These are phyloP conservation scores for Luffia ferchaultella DNA, from an alignment of 2,888 invertebrate species.

Conservation along the genomic window DNA sequence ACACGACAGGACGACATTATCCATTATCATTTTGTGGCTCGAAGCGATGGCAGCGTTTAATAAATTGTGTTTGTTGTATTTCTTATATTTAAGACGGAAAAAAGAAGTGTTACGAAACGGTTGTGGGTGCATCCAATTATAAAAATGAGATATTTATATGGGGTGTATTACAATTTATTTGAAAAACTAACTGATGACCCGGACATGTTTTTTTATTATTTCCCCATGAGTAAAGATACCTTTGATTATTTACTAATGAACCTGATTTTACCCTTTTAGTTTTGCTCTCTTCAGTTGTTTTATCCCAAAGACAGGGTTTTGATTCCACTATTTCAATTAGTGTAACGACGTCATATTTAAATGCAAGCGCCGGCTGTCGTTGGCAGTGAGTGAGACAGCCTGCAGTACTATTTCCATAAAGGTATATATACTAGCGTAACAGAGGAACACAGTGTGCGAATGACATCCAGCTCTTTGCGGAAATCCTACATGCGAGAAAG, in stretches of 20 bases:
- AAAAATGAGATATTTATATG: neutral
- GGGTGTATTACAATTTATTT: neutral
- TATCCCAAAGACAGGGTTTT: neutral
- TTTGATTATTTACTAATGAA: neutral
- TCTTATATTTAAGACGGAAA: neutral
- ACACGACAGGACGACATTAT: neutral
- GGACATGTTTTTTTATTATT: neutral
- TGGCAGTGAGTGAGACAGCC: too few species aligned
- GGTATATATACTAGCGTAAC: too few species aligned
- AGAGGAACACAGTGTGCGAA: too few species aligned
- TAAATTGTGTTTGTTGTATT: neutral
- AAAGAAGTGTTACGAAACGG: neutral
- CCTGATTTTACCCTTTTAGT: neutral
- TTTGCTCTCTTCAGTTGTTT: neutral
- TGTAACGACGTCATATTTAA: neutral
- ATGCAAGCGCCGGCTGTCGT: too few species aligned
- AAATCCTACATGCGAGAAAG: too few species aligned
- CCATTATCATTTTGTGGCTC: neutral
- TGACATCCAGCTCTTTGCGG: too few species aligned
- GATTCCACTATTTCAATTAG: neutral
- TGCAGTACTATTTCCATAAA: too few species aligned
- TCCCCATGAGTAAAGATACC: neutral
- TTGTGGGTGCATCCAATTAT: neutral
- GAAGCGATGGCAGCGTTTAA: neutral
- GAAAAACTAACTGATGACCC: neutral